Conservation (phyloP, 2,888 invertebrate species). For the Calameuta pallipes region DNA sequence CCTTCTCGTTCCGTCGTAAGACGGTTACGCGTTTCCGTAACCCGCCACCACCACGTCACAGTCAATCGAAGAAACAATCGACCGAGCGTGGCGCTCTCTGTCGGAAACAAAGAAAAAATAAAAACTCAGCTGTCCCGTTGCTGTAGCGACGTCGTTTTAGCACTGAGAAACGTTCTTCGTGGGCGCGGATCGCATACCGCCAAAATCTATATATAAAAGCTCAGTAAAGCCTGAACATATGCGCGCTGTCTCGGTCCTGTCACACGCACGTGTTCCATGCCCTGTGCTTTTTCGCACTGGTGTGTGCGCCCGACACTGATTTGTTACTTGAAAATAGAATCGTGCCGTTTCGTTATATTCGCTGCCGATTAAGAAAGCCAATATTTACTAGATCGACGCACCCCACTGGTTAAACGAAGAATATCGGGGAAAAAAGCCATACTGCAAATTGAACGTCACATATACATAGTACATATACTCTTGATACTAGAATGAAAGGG, state of each 20-base stretch:
- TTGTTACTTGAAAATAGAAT: slow-evolving; percentile 29
- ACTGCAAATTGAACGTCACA: neutral
- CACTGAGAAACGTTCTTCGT: neutral
- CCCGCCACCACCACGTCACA: neutral
- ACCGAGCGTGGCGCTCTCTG: slow-evolving; percentile 25
- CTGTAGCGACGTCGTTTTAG: neutral
- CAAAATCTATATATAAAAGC: neutral
- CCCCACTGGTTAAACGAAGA: neutral
- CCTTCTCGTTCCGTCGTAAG: neutral
- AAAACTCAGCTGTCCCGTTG: neutral
- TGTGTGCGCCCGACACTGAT: slow-evolving; percentile 15
- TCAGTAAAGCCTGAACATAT: neutral
- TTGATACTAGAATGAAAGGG: neutral
- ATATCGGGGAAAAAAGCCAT: neutral
- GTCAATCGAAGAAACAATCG: slow-evolving; percentile 18
- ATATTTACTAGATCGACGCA: neutral
- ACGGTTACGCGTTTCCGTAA: neutral
- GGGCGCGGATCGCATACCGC: neutral
- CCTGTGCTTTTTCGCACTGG: neutral
- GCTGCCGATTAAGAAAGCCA: neutral
- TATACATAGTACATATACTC: neutral
- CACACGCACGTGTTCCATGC: slow-evolving; percentile 10
- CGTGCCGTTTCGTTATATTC: neutral
- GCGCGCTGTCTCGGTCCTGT: neutral
- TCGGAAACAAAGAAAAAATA: neutral